Evolutionary conservation across 2,888 invertebrate species (phyloP).

Genomic region (Xanthorhoe designata): DNA sequence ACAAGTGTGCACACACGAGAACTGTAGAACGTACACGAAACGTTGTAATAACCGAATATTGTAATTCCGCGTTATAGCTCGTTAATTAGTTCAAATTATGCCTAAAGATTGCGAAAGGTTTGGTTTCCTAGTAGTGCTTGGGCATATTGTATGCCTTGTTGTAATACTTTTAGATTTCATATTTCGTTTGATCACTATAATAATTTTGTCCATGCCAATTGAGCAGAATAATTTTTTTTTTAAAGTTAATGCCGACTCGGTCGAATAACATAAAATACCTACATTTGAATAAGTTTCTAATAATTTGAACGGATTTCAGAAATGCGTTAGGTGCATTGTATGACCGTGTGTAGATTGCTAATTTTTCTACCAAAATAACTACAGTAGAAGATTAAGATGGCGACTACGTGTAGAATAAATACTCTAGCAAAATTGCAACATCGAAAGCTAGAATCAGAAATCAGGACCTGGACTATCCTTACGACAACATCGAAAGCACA

Average conservation of each 20-base stretch:
- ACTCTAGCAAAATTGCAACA: not conserved
- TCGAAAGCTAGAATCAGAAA: not conserved
- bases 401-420: constrained; percentile 4
- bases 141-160: not conserved
- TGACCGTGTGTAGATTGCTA: not conserved
- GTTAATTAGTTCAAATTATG: no score
- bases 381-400: not conserved
- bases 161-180: not conserved
- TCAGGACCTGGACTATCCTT: not conserved
- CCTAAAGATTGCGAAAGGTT: not conserved
- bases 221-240: no score
- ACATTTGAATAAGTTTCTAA: no score
- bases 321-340: not conserved
- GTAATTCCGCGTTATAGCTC: no score
- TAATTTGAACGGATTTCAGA: not conserved
- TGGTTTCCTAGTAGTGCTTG: not conserved
- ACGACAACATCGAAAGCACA: constrained; percentile 3
- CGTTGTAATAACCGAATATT: no score
- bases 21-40: no score
- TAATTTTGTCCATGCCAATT: no score
- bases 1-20: no score
- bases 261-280: no score
- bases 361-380: constrained; percentile 1
- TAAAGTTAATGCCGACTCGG: no score
- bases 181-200: not conserved